Evolutionary conservation across 1,140 invertebrate species (phyloP).

Genomic region (Aphaenogaster floridana): DNA sequence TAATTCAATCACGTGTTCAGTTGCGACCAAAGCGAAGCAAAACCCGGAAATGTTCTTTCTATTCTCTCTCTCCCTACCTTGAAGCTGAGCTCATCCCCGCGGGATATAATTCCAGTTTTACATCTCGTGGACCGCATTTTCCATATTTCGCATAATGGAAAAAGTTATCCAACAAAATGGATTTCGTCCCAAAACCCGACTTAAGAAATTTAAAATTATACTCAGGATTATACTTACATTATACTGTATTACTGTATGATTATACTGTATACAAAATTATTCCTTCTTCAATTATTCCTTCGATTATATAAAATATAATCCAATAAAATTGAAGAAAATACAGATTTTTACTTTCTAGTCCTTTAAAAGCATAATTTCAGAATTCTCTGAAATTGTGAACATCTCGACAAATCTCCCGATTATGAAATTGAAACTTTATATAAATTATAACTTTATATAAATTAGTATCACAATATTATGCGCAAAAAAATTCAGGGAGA

Average conservation of each 20-base stretch:
- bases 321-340: constrained; percentile 14
- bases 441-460: background rate
- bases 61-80: background rate
- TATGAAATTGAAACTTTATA: background rate
- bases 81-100: constrained; percentile 3
- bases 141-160: constrained; percentile 60
- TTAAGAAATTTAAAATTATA: constrained; percentile 55
- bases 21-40: constrained; percentile 27
- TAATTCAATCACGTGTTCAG: constrained; percentile 68
- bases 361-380: background rate
- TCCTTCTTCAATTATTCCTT: background rate
- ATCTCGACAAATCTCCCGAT: background rate
- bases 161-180: constrained; percentile 53
- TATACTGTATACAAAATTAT: constrained; percentile 5
- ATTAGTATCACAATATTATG: background rate
- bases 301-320: background rate
- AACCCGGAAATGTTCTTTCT: constrained; percentile 38
- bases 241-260: background rate
- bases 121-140: constrained; percentile 49
- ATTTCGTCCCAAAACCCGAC: constrained; percentile 39
- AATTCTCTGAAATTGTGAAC: background rate
- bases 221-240: constrained; percentile 14
- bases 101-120: constrained; percentile 60
- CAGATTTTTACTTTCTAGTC: background rate
- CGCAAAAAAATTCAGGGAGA: background rate